Percentiles rank a stretch among this genome's conserved stretches.
Evolutionary conservation across 2,888 invertebrate species (phyloP).

Genomic region (Drosophila birchii): DNA sequence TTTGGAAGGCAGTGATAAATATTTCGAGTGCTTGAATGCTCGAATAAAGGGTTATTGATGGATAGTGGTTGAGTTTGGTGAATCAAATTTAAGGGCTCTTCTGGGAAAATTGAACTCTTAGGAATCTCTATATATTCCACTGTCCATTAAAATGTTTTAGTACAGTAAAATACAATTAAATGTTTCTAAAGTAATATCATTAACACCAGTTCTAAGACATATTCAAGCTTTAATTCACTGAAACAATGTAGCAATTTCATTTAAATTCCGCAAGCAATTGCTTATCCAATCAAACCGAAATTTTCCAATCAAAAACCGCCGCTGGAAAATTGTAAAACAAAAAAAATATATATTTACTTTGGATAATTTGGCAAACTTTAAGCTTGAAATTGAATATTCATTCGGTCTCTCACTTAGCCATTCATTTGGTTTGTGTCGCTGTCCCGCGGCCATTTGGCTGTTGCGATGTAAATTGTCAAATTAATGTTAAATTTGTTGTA

Average conservation of each 20-base stretch:
- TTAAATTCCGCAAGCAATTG: constrained; percentile 12
- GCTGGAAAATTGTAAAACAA: not conserved
- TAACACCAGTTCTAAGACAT: not conserved
- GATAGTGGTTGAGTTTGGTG: not conserved
- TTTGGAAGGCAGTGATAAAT: constrained; percentile 24
- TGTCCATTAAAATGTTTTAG: not conserved
- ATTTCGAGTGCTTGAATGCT: constrained; percentile 14
- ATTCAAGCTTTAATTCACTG: not conserved
- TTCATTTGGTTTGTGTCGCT: constrained; percentile 14
- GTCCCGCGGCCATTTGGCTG: constrained; percentile 40
- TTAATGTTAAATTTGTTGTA: constrained; percentile 78
- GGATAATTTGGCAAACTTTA: constrained; percentile 51
- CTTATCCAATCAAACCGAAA: constrained; percentile 17
- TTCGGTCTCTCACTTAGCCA: constrained; percentile 31
- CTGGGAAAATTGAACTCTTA: not conserved
- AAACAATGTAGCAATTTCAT: not conserved
- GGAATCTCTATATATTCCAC: not conserved
- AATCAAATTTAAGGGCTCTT: constrained; percentile 11
- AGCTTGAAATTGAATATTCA: constrained; percentile 71
- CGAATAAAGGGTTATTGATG: constrained; percentile 33
- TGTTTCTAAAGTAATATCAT: not conserved
- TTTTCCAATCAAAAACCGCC: constrained; percentile 17
- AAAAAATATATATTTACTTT: constrained; percentile 15
- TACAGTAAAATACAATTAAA: not conserved
- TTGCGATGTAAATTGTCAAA: constrained; percentile 66